These are phyloP conservation scores for Dryobotodes eremita DNA, from an alignment of 2,888 invertebrate genomes.

Conservation along the genomic window DNA sequence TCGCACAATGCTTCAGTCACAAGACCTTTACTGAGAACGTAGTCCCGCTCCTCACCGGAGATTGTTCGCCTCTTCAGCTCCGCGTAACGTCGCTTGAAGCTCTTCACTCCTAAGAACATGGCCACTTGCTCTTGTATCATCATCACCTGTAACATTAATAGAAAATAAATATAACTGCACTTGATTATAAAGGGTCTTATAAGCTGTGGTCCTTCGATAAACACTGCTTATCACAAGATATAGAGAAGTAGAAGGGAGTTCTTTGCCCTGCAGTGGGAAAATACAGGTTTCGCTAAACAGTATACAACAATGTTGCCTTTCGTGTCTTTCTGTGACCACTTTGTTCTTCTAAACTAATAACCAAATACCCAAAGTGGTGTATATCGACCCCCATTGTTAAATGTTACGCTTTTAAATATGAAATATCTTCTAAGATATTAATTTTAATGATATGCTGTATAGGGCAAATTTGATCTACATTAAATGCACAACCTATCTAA, in stretches of 20 bases:
- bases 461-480: too few species aligned
- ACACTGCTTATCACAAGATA: neutral
- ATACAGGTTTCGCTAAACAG: neutral
- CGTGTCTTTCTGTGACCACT: neutral
- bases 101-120: slow-evolving; percentile 98
- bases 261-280: too few species aligned
- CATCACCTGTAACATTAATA: slow-evolving; percentile 92
- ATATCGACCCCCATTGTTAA: too few species aligned
- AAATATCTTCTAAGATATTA: too few species aligned
- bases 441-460: too few species aligned
- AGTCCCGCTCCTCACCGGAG: slow-evolving; percentile 96
- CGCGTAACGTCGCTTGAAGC: slow-evolving; percentile 99
- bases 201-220: neutral
- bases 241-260: neutral
- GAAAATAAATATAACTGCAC: slow-evolving; percentile 3
- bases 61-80: slow-evolving; percentile 95
- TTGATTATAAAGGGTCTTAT: neutral
- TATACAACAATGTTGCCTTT: neutral
- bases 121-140: slow-evolving; percentile 99
- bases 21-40: slow-evolving; percentile 94
- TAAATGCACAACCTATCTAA: too few species aligned
- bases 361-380: too few species aligned
- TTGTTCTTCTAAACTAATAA: neutral
- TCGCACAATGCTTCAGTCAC: slow-evolving; percentile 98
- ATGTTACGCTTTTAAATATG: too few species aligned